Base-by-base conservation (phyloP, 2,113 vertebrate genomes). In the Natator depressus region DNA sequence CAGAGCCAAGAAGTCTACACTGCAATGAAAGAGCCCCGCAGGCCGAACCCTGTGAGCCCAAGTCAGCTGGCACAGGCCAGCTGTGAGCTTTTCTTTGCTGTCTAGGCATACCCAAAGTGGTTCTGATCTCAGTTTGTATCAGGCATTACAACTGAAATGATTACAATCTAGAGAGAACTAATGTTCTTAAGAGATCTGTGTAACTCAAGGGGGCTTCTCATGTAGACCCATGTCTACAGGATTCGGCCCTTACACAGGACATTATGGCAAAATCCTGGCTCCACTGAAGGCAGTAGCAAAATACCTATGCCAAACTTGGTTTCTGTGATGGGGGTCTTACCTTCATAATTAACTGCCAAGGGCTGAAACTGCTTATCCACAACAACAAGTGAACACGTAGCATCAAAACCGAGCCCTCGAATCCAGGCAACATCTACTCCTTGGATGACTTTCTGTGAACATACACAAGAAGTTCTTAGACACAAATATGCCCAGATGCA, bases 371-470 rank as follows among this genome's bases (percentile, higher is more conserved):
- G 89, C 88, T 98, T 98, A 95, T 99, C 99, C 98, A 99, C 95
- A 93, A 99, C 99, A 93, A 99, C 99, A 31, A 99, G 98, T 54
- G 99, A 99, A 94, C 99, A 99, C 0, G 99, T 99, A 88, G 98
- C 99, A 97, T 99, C 99, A 95, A 99, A 99, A 3, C 99, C 99
- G 46, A 99, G 89, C 17, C 99, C 99, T 97, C 98, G 98, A 80
- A 99, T 98, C 89, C 13, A 96, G 22, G 89, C 98, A 78, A 96
- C 95, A 87, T 98, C 93, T 22, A 99, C 97, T 42, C 96, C 97
- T 88, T 85, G 92, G 8, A 98, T 98, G 78, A 99, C 98, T 95
- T 98, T 98, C 99, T 99, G 98, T 85, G 97, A 95, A 96, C 2
- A 91, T 38, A 97, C 88, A 92, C 47, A 95, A 89, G 91, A 27